Evolutionary conservation across 53 echinoderm and acorn worm species (phyloP).

Genomic region (Holothuria scabra): DNA sequence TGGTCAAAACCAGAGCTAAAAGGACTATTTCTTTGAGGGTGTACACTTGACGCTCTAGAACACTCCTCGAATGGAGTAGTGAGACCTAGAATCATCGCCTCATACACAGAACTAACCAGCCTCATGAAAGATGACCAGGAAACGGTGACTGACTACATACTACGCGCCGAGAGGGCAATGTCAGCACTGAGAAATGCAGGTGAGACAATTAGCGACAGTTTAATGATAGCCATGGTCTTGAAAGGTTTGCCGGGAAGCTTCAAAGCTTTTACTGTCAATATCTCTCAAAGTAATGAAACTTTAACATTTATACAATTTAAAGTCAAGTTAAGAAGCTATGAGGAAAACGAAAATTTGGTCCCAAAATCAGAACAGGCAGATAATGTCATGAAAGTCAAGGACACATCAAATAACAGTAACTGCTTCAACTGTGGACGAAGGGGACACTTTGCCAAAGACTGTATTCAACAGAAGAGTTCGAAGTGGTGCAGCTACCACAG

Average conservation of each 20-base stretch:
- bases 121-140: too few relatives aligned
- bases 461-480: neutral
- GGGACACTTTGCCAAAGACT: neutral
- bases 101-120: too few relatives aligned
- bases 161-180: too few relatives aligned
- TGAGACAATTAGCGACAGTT: neutral
- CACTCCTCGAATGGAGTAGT: too few relatives aligned
- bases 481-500: neutral
- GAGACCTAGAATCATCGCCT: too few relatives aligned
- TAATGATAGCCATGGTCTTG: slow-evolving; percentile 39
- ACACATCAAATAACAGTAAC: neutral
- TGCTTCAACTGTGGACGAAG: slow-evolving; percentile 2
- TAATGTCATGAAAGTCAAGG: neutral
- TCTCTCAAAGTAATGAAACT: slow-evolving; percentile 24
- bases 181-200: too few relatives aligned
- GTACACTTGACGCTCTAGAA: too few relatives aligned
- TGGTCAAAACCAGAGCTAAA: too few relatives aligned
- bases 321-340: slow-evolving; percentile 9
- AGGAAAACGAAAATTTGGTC: slow-evolving; percentile 15
- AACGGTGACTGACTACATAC: too few relatives aligned
- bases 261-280: slow-evolving; percentile 36
- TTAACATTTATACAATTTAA: slow-evolving; percentile 48
- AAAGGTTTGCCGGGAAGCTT: slow-evolving; percentile 23
- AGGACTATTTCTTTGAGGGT: too few relatives aligned
- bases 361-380: neutral